phyloP scores from a whole-genome alignment of 2,888 invertebrate species.

The Lasioglossum pauxillum region DNA sequence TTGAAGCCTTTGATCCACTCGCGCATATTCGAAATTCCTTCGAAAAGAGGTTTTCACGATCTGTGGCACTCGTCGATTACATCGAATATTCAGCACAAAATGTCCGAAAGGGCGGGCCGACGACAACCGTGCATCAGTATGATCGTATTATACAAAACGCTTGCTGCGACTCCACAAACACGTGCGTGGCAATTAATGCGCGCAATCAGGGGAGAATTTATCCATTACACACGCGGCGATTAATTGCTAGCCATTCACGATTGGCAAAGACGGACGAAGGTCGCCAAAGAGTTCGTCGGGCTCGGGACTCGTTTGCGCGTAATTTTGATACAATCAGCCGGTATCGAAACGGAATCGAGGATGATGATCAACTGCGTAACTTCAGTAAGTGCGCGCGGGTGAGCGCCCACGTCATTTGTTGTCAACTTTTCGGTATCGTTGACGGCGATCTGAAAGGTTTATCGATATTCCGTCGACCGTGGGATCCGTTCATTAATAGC shows the following conservation, averaged over 20 bases:
- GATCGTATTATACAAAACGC: slow-evolving; percentile 32
- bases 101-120: slow-evolving; percentile 6
- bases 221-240: slow-evolving; percentile 50
- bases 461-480: background rate
- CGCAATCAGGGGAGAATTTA: slow-evolving; percentile 61
- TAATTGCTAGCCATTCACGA: slow-evolving; percentile 56
- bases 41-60: background rate
- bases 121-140: slow-evolving; percentile 17
- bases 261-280: slow-evolving; percentile 46
- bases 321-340: background rate
- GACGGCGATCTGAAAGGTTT: slow-evolving; percentile 9
- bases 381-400: background rate
- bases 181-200: slow-evolving; percentile 19
- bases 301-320: background rate
- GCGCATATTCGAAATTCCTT: background rate
- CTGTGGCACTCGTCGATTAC: background rate
- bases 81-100: background rate
- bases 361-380: slow-evolving; percentile 23
- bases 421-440: slow-evolving; percentile 17
- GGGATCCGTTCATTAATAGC: slow-evolving; percentile 24
- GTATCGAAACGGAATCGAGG: background rate
- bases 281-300: slow-evolving; percentile 20
- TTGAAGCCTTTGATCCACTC: no score
- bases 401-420: slow-evolving; percentile 11
- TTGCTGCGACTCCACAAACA: slow-evolving; percentile 1